These are phyloP conservation scores for rat (Rattus norvegicus) DNA, from an alignment of 2,113 vertebrate species.

Conservation along the genomic window GRCr8 NC_086022.1:121843001-121843500, in stretches of 20 bases:
- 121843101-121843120: neutral
- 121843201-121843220: neutral
- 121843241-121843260: neutral
- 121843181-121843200: neutral
- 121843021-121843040: neutral
- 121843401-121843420: neutral
- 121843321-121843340: neutral
- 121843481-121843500: neutral
- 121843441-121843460: neutral
- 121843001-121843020: neutral
- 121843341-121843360: neutral
- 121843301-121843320: neutral
- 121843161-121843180: neutral
- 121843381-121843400: neutral
- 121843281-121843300: neutral
- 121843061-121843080: neutral
- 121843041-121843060: neutral
- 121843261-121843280: no score
- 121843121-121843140: neutral
- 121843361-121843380: neutral
- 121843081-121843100: neutral
- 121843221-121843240: neutral
- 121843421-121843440: neutral
- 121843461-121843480: neutral
- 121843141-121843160: neutral